Conservation (phyloP, 1,140 invertebrate genomes). For the Brachionus rubens region DNA sequence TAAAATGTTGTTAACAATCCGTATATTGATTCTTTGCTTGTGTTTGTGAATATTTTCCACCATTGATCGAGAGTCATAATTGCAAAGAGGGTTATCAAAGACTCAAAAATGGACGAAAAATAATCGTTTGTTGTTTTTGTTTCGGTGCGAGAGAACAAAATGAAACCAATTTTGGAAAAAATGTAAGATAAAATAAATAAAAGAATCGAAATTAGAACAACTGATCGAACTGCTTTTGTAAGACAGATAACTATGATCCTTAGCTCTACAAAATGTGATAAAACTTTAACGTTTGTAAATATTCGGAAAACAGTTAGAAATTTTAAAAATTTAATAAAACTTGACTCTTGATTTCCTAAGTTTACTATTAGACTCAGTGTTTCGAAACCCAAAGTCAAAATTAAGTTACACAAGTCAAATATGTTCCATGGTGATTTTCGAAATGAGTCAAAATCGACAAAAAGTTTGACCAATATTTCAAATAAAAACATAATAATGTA, state of each 20-base stretch:
- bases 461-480: neutral
- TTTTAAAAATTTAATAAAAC: neutral
- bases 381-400: neutral
- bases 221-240: slow-evolving; percentile 22
- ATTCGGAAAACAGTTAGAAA: slow-evolving; percentile 10
- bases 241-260: slow-evolving; percentile 33
- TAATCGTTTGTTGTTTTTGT: neutral
- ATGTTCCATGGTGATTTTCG: slow-evolving; percentile 18
- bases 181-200: slow-evolving; percentile 17
- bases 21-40: neutral
- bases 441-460: neutral
- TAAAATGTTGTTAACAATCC: slow-evolving; percentile 5
- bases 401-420: slow-evolving; percentile 2
- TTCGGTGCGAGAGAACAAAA: neutral
- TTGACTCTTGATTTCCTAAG: neutral
- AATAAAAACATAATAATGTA: neutral
- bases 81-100: slow-evolving; percentile 23
- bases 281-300: slow-evolving; percentile 20
- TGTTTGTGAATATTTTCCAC: slow-evolving; percentile 34
- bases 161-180: slow-evolving; percentile 20
- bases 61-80: slow-evolving; percentile 37
- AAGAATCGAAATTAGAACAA: neutral
- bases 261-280: slow-evolving; percentile 9
- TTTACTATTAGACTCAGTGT: neutral
- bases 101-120: slow-evolving; percentile 15